Evolutionary conservation across 2,888 invertebrate genomes (phyloP), one percentile per base, ranked within the genome.

Genomic region (Myopa tessellatipennis): DNA sequence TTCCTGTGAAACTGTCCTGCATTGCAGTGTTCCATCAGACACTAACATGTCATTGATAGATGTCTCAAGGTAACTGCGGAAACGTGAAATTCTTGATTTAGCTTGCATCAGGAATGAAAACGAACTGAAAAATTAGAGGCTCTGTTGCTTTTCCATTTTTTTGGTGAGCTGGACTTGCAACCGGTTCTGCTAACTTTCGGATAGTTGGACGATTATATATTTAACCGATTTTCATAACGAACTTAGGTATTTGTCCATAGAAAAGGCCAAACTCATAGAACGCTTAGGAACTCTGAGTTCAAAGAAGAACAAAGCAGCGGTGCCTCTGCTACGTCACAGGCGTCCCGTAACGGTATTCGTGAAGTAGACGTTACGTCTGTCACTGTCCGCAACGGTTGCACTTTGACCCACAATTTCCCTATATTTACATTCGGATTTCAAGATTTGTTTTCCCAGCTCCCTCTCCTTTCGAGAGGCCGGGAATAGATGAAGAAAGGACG

Each of bases 31-130:
- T 71, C 69, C 34, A 63, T 50, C 36, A n/a, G 77, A 63, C 70
- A 71, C 40, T 76, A 78, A 76, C 74, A 68, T 78, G 78, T 72
- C 78, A 78, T 78, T 78, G 78, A 78, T 78, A 72, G 73, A 78
- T 78, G 76, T 63, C 26, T 16, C 36, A n/a, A 67, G 45, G 16
- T 36, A 63, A 14, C 40, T 34, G 36, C 14, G 55, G n/a, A 63
- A 52, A 72, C 72, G 40, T 60, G 73, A 77, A 77, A 72, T 75
- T 73, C 74, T 55, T 74, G 69, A 58, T 77, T 77, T 74, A 52
- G 52, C 74, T 77, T 70, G 60, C 75, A 45, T 58, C 45, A 16
- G 40, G 36, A 36, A 68, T 8, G 14, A 12, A 55, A 40, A 38
- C 40, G 40, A 73, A 18, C 26, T 36, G 76, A 26, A 52, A n/a